Evolutionary conservation across 2,113 vertebrate genomes (phyloP).

Genomic region (Coreoperca whiteheadi): DNA sequence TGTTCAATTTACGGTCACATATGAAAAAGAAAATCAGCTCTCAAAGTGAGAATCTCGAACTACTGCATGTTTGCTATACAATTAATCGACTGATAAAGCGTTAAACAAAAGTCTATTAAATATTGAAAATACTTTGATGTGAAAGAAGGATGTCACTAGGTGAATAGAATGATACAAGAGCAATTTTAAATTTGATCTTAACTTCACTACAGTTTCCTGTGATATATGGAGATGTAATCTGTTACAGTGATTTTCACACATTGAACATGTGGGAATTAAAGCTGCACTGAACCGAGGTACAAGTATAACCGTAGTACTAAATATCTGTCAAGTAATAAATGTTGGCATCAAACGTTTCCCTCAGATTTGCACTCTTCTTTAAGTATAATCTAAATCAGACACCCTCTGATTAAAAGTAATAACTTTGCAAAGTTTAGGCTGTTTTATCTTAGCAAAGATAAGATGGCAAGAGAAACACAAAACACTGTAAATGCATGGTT

Average conservation of each 20-base stretch:
- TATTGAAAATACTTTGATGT: background rate
- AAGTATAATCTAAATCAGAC: background rate
- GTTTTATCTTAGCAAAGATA: background rate
- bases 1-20: no score
- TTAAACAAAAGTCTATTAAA: background rate
- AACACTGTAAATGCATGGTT: no score
- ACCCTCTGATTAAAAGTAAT: background rate
- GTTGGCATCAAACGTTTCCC: background rate
- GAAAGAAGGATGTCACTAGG: background rate
- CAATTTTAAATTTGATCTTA: background rate
- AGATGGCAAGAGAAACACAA: background rate
- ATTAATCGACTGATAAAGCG: background rate
- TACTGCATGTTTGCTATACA: background rate
- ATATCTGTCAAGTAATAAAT: background rate
- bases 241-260: background rate
- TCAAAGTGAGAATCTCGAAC: background rate
- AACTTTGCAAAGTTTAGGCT: background rate
- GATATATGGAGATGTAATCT: background rate
- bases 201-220: background rate
- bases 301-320: background rate
- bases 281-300: background rate
- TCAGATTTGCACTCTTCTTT: background rate
- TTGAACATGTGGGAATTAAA: background rate
- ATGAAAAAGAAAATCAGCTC: no score
- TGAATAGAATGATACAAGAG: no score